These are phyloP conservation scores for Tangara arthus DNA, from an alignment of 2,797 vertebrate species.

Conservation along the genomic window DNA sequence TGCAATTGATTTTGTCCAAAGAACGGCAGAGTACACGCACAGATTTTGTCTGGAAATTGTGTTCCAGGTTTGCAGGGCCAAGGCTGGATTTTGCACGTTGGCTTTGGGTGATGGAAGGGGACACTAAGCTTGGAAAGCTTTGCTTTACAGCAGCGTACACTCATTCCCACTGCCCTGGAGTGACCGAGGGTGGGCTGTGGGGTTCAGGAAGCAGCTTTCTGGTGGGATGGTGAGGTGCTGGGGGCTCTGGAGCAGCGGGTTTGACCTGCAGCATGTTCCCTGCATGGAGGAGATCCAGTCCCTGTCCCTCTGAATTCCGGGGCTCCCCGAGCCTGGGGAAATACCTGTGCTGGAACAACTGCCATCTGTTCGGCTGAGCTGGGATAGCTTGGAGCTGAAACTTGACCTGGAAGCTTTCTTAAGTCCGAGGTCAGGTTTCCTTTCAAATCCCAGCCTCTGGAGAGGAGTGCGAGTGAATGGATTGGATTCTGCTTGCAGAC, in stretches of 20 bases:
- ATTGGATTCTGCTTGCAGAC: neutral
- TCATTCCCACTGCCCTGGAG: rapidly evolving
- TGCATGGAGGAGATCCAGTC: neutral
- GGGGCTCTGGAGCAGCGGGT: rapidly evolving
- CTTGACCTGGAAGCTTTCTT: conserved; percentile 47
- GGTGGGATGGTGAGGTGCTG: neutral
- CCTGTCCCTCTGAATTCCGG: neutral
- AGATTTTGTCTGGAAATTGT: rapidly evolving
- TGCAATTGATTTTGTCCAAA: rapidly evolving
- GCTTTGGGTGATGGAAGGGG: neutral
- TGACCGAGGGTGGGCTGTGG: rapidly evolving
- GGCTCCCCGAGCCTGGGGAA: neutral
- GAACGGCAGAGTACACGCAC: rapidly evolving
- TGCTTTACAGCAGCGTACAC: rapidly evolving
- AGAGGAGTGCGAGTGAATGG: neutral
- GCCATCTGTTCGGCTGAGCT: neutral
- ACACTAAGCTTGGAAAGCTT: neutral
- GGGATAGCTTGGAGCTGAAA: neutral
- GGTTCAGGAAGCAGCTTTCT: neutral
- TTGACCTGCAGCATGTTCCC: rapidly evolving
- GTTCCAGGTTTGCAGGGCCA: rapidly evolving
- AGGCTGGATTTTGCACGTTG: rapidly evolving
- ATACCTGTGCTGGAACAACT: neutral
- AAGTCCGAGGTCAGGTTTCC: conserved; percentile 3
- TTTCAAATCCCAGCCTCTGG: neutral